Evolutionary conservation across 2,888 invertebrate species (phyloP).

Genomic region (Nineta flava): DNA sequence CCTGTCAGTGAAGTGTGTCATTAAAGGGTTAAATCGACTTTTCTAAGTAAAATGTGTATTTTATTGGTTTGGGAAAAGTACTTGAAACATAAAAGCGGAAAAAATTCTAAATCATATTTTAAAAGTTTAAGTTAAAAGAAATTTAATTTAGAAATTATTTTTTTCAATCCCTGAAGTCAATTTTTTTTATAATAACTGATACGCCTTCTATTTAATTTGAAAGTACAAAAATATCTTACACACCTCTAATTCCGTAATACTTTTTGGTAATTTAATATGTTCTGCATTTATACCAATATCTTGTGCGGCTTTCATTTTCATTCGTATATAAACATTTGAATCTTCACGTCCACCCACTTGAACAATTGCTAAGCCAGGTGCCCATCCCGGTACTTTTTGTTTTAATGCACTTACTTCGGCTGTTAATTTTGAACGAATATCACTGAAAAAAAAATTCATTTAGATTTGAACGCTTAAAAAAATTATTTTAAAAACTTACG

Average conservation of each 20-base stretch:
- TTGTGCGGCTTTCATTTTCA: conserved; percentile 84
- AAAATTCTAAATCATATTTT: too few relatives aligned
- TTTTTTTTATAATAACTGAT: too few relatives aligned
- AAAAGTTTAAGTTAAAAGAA: too few relatives aligned
- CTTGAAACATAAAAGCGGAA: too few relatives aligned
- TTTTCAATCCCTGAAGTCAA: too few relatives aligned
- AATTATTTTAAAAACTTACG: conserved; percentile 32
- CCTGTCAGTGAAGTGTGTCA: too few relatives aligned
- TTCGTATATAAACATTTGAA: conserved; percentile 95
- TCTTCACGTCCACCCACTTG: conserved; percentile 94
- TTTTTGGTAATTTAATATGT: conserved; percentile 63
- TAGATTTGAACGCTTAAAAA: not conserved
- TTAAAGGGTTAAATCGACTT: too few relatives aligned
- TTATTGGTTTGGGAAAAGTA: too few relatives aligned
- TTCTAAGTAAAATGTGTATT: too few relatives aligned
- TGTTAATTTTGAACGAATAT: conserved; percentile 51
- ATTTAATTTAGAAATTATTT: too few relatives aligned
- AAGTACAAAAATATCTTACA: conserved; percentile 1
- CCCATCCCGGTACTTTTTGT: conserved; percentile 40
- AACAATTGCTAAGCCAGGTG: conserved; percentile 74
- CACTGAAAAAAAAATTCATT: conserved; percentile 31
- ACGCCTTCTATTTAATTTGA: too few relatives aligned
- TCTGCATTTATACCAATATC: conserved; percentile 77
- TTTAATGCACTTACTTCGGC: conserved; percentile 45
- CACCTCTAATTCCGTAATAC: conserved; percentile 68